These are phyloP conservation scores for Gavia stellata DNA, from an alignment of 2,113 vertebrate genomes.

Conservation along the genomic window DNA sequence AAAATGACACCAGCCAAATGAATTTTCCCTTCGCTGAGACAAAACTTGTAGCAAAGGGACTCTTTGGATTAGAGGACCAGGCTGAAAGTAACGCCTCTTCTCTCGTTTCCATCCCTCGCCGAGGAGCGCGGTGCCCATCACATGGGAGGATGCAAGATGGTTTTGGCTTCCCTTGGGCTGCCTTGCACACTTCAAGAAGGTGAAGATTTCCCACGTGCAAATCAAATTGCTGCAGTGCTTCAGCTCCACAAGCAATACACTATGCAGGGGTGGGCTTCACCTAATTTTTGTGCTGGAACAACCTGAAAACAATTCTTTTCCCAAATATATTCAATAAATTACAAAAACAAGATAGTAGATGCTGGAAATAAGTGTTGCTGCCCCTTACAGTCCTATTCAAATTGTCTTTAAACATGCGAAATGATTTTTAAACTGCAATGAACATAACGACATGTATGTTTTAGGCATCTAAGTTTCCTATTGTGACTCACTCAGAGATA, in stretches of 20 bases:
- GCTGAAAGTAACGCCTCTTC: background rate
- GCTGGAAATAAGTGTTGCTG: background rate
- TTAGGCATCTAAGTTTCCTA: background rate
- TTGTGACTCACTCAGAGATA: background rate
- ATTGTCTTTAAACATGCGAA: background rate
- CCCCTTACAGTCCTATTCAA: background rate
- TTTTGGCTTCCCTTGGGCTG: background rate
- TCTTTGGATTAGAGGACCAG: background rate
- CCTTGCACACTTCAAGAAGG: background rate
- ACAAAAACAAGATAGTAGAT: background rate
- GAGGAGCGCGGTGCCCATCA: background rate
- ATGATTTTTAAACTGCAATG: background rate
- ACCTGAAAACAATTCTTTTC: background rate
- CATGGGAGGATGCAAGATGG: too few relatives aligned
- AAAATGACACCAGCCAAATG: background rate
- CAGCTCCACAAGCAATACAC: background rate
- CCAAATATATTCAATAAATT: background rate
- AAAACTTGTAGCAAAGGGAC: background rate
- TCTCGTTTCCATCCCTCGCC: fast-evolving
- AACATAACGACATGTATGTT: background rate
- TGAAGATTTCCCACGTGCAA: background rate
- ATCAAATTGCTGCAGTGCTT: background rate
- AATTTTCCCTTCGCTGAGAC: background rate
- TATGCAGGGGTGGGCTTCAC: background rate
- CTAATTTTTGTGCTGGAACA: background rate